phyloP scores from a whole-genome alignment of 2,888 invertebrate species.

The Strigamia crassipes region DNA sequence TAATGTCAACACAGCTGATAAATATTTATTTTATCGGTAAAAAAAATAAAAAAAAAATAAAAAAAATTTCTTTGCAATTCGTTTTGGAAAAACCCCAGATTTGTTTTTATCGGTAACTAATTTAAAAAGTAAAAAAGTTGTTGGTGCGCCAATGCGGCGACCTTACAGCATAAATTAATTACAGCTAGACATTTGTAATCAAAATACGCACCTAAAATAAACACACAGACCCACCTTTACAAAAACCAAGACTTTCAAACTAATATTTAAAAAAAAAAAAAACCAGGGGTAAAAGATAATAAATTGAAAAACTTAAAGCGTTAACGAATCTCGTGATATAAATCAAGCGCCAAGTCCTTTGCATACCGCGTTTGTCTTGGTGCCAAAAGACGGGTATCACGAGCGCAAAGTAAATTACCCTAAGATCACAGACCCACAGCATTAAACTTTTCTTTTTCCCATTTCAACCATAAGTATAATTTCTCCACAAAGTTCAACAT shows the following conservation, averaged over 20 bases:
- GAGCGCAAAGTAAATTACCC: constrained; percentile 31
- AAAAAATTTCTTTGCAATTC: no score
- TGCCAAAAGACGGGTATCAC: neutral
- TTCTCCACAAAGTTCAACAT: neutral
- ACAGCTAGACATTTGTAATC: no score
- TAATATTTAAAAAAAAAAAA: neutral
- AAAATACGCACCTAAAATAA: no score
- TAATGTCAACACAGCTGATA: no score
- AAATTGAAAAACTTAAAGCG: constrained; percentile 22
- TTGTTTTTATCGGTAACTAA: no score
- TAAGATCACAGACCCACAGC: neutral
- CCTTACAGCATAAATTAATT: no score
- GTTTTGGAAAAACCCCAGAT: no score
- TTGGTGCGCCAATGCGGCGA: no score
- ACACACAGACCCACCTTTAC: neutral
- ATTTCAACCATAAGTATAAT: neutral
- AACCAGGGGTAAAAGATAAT: neutral
- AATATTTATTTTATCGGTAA: no score
- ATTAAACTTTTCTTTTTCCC: neutral
- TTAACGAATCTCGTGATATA: neutral
- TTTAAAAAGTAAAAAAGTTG: no score
- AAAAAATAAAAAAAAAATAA: no score
- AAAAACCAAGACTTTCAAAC: neutral
- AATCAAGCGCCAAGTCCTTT: constrained; percentile 36
- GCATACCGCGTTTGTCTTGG: constrained; percentile 26